Evolutionary conservation across 2,888 invertebrate species (phyloP).

Genomic region (Noctua janthe): DNA sequence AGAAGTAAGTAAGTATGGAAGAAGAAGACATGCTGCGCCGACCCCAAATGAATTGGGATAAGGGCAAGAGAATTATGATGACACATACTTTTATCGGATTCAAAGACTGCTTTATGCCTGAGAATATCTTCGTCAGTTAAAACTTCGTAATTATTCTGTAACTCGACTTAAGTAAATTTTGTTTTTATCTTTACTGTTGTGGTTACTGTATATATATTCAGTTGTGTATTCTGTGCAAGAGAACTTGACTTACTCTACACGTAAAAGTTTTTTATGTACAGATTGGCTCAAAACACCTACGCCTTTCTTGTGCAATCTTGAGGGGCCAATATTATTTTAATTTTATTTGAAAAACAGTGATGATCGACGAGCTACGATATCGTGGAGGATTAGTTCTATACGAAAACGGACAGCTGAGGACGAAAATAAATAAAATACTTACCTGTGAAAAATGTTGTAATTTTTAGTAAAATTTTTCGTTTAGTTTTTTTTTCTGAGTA

Average conservation of each 20-base stretch:
- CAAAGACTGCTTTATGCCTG: background rate
- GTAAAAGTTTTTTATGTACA: background rate
- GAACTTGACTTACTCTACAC: constrained; percentile 5
- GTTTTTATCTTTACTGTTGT: too few relatives aligned
- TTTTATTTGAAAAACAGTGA: constrained; percentile 20
- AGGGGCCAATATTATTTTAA: constrained; percentile 37
- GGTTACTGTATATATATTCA: background rate
- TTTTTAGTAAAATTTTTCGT: background rate
- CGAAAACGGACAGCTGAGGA: constrained; percentile 31
- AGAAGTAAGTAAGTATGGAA: too few relatives aligned
- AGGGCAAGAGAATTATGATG: too few relatives aligned
- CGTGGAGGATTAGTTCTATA: constrained; percentile 34
- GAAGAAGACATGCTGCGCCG: too few relatives aligned
- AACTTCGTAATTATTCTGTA: background rate
- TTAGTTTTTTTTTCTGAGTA: background rate
- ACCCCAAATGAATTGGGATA: too few relatives aligned
- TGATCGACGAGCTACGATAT: constrained; percentile 2
- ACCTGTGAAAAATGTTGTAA: fast-evolving
- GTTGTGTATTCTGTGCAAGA: background rate
- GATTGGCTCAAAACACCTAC: constrained; percentile 2
- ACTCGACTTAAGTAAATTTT: background rate
- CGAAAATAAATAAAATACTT: background rate
- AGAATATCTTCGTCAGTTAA: background rate
- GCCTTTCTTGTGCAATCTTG: background rate
- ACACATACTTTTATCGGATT: background rate